Base-by-base conservation (phyloP, 2,113 vertebrate genomes). In the Nesoenas mayeri region DNA sequence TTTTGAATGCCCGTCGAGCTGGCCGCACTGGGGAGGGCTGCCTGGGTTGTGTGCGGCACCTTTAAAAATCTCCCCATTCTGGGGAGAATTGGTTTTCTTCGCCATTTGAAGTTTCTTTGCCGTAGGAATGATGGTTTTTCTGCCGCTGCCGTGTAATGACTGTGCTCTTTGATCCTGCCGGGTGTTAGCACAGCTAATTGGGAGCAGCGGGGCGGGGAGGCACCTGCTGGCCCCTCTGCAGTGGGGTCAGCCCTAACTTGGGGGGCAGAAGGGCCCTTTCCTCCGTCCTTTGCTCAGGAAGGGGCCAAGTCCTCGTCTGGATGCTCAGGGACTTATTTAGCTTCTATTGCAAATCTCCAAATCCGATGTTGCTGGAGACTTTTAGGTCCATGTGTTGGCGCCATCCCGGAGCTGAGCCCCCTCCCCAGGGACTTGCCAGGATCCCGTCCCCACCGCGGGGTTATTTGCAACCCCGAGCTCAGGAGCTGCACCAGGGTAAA, bases 381-480 rank as follows among this genome's bases (percentile, higher is more conserved):
- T 0, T n/a, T 47, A 19, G 31, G 12, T 53, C 36, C 1, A 0
- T 25, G 11, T 42, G 61, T 13, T 26, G 28, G 17, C 18, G 44
- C 18, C 44, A 19, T 18, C 44, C 44, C 6, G 44, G 44, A 18
- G 18, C 44, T 47, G 44, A 19, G 44, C 17, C 44, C 44, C 44
- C 44, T 47, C 18, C 44, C 44, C 44, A 18, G 44, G 44, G 44
- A 19, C 44, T 18, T 10, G 44, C 44, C 17, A 19, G 44, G 44
- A 19, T 85, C 40, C 79, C 21, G 7, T 70, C 56, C 32, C 4
- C 4, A 10, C 34, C 5, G 1, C 6, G 58, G 72, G 38, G 38
- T 72, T 53, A 10, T 79, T 80, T 75, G 75, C 48, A 66, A 0
- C 73, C 70, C 61, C 48, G 7, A 44, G 44, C 50, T 47, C 78